Evolutionary conservation across 1,140 invertebrate genomes (phyloP), one percentile per base, ranked within the genome.

Genomic region (Diplogasteroides magnus): DNA sequence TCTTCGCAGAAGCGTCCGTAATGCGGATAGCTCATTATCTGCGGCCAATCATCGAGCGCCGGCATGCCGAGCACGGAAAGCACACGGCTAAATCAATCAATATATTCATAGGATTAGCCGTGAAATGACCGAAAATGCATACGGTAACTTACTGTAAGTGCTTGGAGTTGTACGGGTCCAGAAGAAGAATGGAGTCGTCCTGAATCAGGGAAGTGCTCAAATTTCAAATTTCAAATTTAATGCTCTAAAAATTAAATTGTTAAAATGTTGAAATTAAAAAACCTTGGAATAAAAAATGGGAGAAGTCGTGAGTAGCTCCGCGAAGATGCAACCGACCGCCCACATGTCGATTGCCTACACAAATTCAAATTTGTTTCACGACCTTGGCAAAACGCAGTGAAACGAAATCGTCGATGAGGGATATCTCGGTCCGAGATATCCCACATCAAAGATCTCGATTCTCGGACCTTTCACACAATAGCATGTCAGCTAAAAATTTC

Each of bases 301-400:
- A 85, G 99, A 97, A 1, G 94, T 97, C 13, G 93, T 96, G 67
- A 97, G 85, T 13, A 97, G 84, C 83, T 97, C 94, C 14, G 94
- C 94, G 88, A 99, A 99, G 84, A 99, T 99, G 85, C 97, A 99
- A 13, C 97, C 97, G 84, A 99, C 99, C 0, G 97, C 97, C 97
- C 97, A 99, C 76, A 99, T 98, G 87, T 99, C 96, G 27, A 81
- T 81, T 56, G 78, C 79, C 84, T 78, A 28, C 78, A 80, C 19
- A 11, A 48, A 48, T 48, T 48, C 6, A 48, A 11, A 48, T 48
- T 11, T 48, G 6, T 48, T 48, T 19, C 37, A 48, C 37, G 37
- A 11, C 19, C 6, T 48, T 48, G 6, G 6, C 37, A 48, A 48
- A 48, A 11, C 37, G 37, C 19, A 19, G 6, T 48, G 37, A 6